Percentiles rank a stretch among this genome's conserved stretches.
phyloP scores from a whole-genome alignment of 2,888 invertebrate genomes.

The Bellardia bayeri region DNA sequence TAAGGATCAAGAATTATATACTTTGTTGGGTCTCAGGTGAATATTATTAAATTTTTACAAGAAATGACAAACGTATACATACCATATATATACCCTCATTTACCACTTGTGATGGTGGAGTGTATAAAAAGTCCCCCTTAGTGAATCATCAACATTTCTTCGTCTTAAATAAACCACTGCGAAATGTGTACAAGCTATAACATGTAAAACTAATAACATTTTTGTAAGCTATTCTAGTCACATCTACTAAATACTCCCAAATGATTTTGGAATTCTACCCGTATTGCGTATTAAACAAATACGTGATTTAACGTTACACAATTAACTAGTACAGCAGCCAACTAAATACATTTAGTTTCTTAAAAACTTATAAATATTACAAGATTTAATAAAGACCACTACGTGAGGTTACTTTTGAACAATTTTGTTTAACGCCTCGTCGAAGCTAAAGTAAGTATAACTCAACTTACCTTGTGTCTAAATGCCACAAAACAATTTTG shows the following conservation, averaged over 20 bases:
- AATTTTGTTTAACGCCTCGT: not conserved
- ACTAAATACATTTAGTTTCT: not conserved
- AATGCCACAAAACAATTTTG: constrained; percentile 96
- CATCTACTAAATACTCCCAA: constrained; percentile 22
- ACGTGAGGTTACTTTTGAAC: not conserved
- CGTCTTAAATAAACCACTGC: not conserved
- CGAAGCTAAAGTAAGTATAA: not conserved
- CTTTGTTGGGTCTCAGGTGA: too few species aligned
- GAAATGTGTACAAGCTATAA: not conserved
- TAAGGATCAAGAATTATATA: too few species aligned
- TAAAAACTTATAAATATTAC: constrained; percentile 1
- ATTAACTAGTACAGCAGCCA: not conserved
- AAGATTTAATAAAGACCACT: constrained; percentile 10
- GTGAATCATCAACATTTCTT: too few species aligned
- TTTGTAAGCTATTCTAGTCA: constrained; percentile 11
- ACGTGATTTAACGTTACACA: constrained; percentile 17
- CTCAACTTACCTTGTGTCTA: constrained; percentile 91
- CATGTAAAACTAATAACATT: constrained; percentile 4
- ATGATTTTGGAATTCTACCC: not conserved
- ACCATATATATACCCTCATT: too few species aligned
- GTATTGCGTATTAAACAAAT: constrained; percentile 6
- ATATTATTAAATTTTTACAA: too few species aligned
- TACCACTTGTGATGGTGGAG: too few species aligned
- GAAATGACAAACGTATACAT: too few species aligned
- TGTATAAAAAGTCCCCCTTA: not conserved